Evolutionary conservation across 2,888 invertebrate genomes (phyloP), one percentile per base, ranked within the genome.

Genomic region (Torymus texanus): DNA sequence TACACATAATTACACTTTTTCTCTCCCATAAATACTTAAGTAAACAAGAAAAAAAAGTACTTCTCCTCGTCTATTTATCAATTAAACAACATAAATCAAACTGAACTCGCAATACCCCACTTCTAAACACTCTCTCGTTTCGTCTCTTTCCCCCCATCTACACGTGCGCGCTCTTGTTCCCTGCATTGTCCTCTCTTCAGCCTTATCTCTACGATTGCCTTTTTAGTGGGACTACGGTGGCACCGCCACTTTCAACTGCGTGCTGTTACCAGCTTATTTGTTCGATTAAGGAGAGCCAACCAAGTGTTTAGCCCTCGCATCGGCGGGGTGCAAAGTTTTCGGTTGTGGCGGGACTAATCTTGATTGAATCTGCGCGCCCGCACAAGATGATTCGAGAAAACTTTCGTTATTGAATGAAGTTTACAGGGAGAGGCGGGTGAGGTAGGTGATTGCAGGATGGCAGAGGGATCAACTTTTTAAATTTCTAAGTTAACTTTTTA

Each of bases 381-480:
- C 41, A 13, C 16, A 51, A 65, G 51, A 75, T 80, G 67, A 80
- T 76, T 75, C 76, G 75, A 66, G 21, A 68, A 80, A 80, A 80
- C 80, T 80, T 80, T 78, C 66, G 74, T 77, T 80, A 80, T 80
- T 80, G 80, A 80, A 77, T 80, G 78, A 80, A 80, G 70, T 78
- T 80, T 61, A 53, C 2, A 71, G 21, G 50, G 51, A 41, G 63
- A 41, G 63, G 50, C 13, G 24, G 14, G 18, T 41, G 67, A n/a
- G 62, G 21, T 12, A 11, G 51, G 53, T 29, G 66, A 59, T 58
- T 70, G 55, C 63, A 18, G 51, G 21, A 55, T 24, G 67, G 65
- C 4, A 50, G 12, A 55, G 65, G 66, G 66, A 72, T 75, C 68
- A 74, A 78, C 56, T 78, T 80, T 75, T 78, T 71, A 78, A 80